Conservation (phyloP, 2,888 invertebrate species). For the Pediacus dermestoides region DNA sequence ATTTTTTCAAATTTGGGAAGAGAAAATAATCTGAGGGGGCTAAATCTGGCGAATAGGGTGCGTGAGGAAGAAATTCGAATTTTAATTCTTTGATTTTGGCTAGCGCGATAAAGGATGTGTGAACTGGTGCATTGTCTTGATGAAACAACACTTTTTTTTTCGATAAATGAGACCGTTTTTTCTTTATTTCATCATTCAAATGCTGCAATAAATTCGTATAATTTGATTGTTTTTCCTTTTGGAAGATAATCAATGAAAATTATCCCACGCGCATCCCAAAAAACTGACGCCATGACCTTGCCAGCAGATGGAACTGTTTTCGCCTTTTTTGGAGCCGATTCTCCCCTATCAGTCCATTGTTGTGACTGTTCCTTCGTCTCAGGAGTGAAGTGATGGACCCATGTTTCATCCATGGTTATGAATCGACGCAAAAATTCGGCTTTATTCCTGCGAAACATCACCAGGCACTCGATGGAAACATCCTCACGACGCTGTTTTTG, state of each 20-base stretch:
- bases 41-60: slow-evolving; percentile 17
- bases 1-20: slow-evolving; percentile 13
- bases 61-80: slow-evolving; percentile 14
- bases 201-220: slow-evolving; percentile 14
- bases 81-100: slow-evolving; percentile 17
- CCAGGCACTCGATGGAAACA: slow-evolving; percentile 23
- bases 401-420: no score
- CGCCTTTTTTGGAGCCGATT: slow-evolving; percentile 29
- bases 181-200: slow-evolving; percentile 15
- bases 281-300: slow-evolving; percentile 24
- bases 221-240: slow-evolving; percentile 14
- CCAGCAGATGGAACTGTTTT: slow-evolving; percentile 21
- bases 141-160: slow-evolving; percentile 18
- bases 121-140: slow-evolving; percentile 15
- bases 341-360: slow-evolving; percentile 26
- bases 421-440: slow-evolving; percentile 33
- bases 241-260: slow-evolving; percentile 18
- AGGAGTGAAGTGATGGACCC: slow-evolving; percentile 35
- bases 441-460: slow-evolving; percentile 23
- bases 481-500: slow-evolving; percentile 15
- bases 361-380: slow-evolving; percentile 29
- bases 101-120: slow-evolving; percentile 14
- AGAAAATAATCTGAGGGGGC: slow-evolving; percentile 12
- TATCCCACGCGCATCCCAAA: slow-evolving; percentile 18
- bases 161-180: slow-evolving; percentile 15